A percentile compares a stretch with the other conserved stretches of the same genome.
phyloP scores from a whole-genome alignment of 1,140 invertebrate species.

The Grapholita molesta region DNA sequence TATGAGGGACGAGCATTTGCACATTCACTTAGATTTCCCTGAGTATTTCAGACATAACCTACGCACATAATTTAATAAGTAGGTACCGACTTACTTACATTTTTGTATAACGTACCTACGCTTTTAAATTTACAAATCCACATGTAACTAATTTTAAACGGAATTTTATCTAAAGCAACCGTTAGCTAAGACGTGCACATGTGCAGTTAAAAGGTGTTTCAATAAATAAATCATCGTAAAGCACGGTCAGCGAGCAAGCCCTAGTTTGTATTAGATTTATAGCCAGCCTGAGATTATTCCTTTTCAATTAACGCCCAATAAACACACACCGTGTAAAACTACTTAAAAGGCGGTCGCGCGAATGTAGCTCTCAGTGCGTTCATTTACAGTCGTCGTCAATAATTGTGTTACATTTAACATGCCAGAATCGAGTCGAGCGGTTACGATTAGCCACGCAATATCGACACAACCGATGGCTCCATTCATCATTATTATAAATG shows the following conservation, averaged over 20 bases:
- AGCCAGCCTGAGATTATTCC: conserved; percentile 52
- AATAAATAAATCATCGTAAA: neutral
- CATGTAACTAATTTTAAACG: too few relatives aligned
- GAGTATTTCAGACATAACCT: too few relatives aligned
- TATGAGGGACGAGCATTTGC: neutral
- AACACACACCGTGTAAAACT: conserved; percentile 46
- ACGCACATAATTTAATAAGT: too few relatives aligned
- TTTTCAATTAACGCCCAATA: conserved; percentile 72
- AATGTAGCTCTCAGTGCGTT: neutral
- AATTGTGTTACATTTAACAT: neutral
- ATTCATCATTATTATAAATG: conserved; percentile 79
- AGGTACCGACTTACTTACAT: too few relatives aligned
- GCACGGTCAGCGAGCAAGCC: conserved; percentile 32
- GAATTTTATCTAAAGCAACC: neutral
- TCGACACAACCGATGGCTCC: conserved; percentile 64
- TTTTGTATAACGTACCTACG: too few relatives aligned
- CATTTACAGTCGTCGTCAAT: neutral
- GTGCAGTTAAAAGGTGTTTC: neutral
- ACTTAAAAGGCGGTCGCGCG: neutral
- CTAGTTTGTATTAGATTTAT: conserved; percentile 72
- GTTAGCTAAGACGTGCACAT: neutral
- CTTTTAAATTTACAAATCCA: neutral
- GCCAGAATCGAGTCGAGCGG: conserved; percentile 33
- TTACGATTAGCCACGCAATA: conserved; percentile 70
- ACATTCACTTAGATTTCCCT: too few relatives aligned